These are phyloP conservation scores for Python bivittatus DNA, from an alignment of 2,113 vertebrate genomes.

Conservation along the genomic window DNA sequence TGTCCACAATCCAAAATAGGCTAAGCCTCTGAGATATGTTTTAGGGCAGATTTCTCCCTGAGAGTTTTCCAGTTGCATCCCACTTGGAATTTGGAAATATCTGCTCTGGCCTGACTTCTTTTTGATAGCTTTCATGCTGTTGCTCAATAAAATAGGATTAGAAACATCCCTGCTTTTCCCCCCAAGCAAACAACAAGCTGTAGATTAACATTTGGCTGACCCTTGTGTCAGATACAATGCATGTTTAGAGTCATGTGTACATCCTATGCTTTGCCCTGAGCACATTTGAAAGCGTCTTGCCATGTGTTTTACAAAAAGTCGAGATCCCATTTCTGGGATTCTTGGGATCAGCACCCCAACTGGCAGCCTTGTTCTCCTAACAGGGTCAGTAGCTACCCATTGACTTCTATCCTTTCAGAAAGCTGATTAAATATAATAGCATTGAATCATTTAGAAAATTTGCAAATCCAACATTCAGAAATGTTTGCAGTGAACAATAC, in stretches of 20 bases:
- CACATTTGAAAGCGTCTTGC: conserved; percentile 47
- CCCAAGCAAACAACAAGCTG: conserved; percentile 62
- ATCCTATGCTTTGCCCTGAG: conserved; percentile 17
- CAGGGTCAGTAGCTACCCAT: not conserved
- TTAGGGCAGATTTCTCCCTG: conserved; percentile 50
- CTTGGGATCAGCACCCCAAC: fast-evolving
- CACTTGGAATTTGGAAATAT: conserved; percentile 40
- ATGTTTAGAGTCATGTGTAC: conserved; percentile 52
- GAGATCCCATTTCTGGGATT: conserved; percentile 21
- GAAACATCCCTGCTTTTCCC: conserved; percentile 49
- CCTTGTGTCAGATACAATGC: conserved; percentile 52
- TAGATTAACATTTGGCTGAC: conserved; percentile 70
- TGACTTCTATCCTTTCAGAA: conserved; percentile 20
- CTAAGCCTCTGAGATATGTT: conserved; percentile 56
- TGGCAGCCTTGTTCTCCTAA: fast-evolving
- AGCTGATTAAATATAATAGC: conserved; percentile 33
- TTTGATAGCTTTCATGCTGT: conserved; percentile 56
- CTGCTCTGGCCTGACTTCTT: conserved; percentile 50
- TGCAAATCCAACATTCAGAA: conserved; percentile 46
- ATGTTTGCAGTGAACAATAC: conserved; percentile 57
- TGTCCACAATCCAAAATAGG: conserved; percentile 29
- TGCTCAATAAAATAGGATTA: conserved; percentile 61
- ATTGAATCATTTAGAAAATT: conserved; percentile 57
- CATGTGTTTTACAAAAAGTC: conserved; percentile 23
- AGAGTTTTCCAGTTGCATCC: conserved; percentile 23